Base-by-base conservation (phyloP, 2,888 invertebrate genomes). In the Folsomia candida region DNA sequence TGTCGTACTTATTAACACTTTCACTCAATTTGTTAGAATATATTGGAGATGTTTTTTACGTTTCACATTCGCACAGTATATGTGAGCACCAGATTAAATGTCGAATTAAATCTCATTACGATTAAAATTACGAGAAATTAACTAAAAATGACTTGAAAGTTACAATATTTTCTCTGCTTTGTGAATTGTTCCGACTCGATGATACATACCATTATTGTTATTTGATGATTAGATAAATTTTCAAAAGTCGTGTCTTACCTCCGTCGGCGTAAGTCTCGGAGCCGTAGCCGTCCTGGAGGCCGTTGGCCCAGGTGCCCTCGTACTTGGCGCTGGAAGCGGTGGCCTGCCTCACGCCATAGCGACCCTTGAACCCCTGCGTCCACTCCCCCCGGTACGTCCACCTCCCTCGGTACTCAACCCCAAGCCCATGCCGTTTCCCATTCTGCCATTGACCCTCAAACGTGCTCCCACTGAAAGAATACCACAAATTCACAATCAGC, bases 381-480 rank as follows among this genome's bases (percentile, higher is more conserved):
- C 97, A 98, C 86, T 97, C 97, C 75, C 97, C 97, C 76, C 95
- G 89, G 86, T 99, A 99, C 79, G 97, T 87, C 94, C 98, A 98
- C 69, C 97, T 89, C 60, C 97, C 97, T 76, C 98, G 89, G 75
- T 93, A 92, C 85, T 99, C 99, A 82, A 97, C 93, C 73, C 99
- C 99, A 82, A 98, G 87, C 11, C 98, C 99, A 84, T 99, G 98
- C 67, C 98, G 88, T 85, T 97, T 96, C 77, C 99, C 99, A 84
- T 97, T 97, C 85, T 97, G 97, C 99, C 99, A 99, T 85, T 98
- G 97, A 74, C 99, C 99, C 85, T 96, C 95, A 86, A 91, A 97
- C 80, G 93, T 91, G 83, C 95, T 95, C 67, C 97, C 97, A 84
- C 94, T 94, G 87, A 57, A 87, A 87, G 83, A 81, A 71, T 9